Base-by-base conservation (phyloP, 2,797 vertebrate genomes). In the Parambassis ranga region DNA sequence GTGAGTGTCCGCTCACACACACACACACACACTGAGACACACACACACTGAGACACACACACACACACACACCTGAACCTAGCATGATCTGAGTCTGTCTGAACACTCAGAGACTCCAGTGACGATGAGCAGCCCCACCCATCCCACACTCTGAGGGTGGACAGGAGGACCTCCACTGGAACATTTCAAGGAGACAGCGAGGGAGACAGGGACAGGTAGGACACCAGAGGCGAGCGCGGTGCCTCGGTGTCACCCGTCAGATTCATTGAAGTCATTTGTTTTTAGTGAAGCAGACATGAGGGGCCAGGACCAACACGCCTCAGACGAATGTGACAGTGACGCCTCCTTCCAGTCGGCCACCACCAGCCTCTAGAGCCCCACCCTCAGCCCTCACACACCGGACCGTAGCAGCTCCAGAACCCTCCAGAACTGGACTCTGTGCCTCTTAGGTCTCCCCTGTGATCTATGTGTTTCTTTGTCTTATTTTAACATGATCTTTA, bases 61-160 rank as follows among this genome's bases (percentile, higher is more conserved):
- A 20, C 2, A 20, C 4, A 4, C 2, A 20, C 19, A 20, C 24
- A 22, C 9, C 26, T 10, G 28, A 30, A 13, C 9, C 11, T n/a
- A n/a, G n/a, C n/a, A n/a, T n/a, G n/a, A n/a, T n/a, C n/a, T n/a
- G n/a, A n/a, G n/a, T n/a, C n/a, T n/a, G n/a, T n/a, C n/a, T n/a
- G n/a, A n/a, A n/a, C 23, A n/a, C 33, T 26, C 63, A 96, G 94
- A 57, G 94, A 94, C 67, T 95, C 94, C 66, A 94, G 93, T 0
- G 94, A 96, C 0, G 93, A 93, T 0, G 91, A 95, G 22, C 79
- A 67, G 44, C 32, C 30, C n/a, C n/a, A n/a, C n/a, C n/a, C n/a
- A n/a, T n/a, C n/a, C 37, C 62, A 35, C 53, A 27, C n/a, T 0
- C 42, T 42, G 43, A 71, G n/a, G n/a, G n/a, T 55, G 63, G 65